Base-by-base conservation (phyloP, 2,113 vertebrate genomes). In the Psilopsiagon aurifrons region DNA sequence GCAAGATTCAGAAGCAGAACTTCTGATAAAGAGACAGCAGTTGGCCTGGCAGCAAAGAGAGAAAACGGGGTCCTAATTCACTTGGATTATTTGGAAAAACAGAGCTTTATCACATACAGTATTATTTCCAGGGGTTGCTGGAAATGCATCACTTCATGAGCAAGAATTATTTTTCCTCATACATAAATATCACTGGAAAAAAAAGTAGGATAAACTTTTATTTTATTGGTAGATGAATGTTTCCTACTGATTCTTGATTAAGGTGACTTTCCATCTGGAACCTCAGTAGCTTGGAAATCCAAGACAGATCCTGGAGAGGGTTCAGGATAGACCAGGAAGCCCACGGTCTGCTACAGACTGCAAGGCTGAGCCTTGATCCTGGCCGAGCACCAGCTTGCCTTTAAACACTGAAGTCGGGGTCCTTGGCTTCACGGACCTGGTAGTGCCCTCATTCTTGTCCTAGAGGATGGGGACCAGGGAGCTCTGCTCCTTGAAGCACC, bases 51-150 rank as follows among this genome's bases (percentile, higher is more conserved):
- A 73, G 49, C 8, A 67, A n/a, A 66, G 74, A 94, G 54, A 73
- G 19, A 77, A 88, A 88, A 81, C 0, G n/a, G 3, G 25, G 37
- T 47, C 63, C 54, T 60, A 63, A 77, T 70, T 88, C 79, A 47
- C 54, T 67, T 74, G 37, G 23, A 9, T 29, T 85, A 17, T 62
- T 66, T 11, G 4, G 20, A 64, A 79, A 75, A 82, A 46, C 2
- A 66, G 6, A 83, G 5, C 8, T 77, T 88, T 67, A 80, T 88
- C 49, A 23, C 44, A 89, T 64, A 46, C 4, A 82, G 27, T 70
- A 68, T 28, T 41, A 87, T 74, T 90, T 80, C 74, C 90, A 95
- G 63, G 79, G 59, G 54, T 63, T 83, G 41, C 28, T 88, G n/a
- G 51, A 91, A 62, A 52, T 0, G 0, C 25, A 71, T 57, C 11